Evolutionary conservation across 37 sponge, comb jelly and placozoan genomes (phyloP).

Genomic region (Bolinopsis microptera): DNA sequence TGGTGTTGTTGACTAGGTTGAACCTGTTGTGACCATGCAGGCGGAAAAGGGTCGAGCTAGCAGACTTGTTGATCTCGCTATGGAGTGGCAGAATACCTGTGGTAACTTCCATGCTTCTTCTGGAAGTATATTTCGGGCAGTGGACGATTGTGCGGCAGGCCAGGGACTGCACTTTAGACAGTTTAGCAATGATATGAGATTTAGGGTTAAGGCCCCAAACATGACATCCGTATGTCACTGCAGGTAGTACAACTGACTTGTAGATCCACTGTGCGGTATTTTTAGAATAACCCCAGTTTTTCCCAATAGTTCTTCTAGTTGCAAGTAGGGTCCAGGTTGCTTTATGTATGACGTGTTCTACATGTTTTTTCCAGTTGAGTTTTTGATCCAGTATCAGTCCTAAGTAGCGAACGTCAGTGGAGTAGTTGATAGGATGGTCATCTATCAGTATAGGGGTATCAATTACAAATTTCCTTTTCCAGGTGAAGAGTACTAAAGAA

Average conservation of each 20-base stretch:
- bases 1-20: no score
- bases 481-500: no score
- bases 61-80: no score
- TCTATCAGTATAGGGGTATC: not conserved
- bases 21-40: no score
- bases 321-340: not conserved
- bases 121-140: not conserved
- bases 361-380: not conserved
- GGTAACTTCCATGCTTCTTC: no score
- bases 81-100: no score
- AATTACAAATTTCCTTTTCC: not conserved
- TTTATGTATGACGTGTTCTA: not conserved
- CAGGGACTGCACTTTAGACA: no score
- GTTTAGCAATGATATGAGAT: no score
- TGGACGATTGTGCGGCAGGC: no score
- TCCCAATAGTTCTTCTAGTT: no score
- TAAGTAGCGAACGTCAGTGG: not conserved
- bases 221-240: not conserved
- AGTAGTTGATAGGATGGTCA: not conserved
- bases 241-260: not conserved
- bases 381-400: no score
- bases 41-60: no score
- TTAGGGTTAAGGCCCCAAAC: not conserved
- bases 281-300: not conserved
- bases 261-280: not conserved